A percentile compares a stretch with the other conserved stretches of the same genome.
phyloP scores from a whole-genome alignment of 1,140 invertebrate genomes.

The Drosophila tropicalis region DNA sequence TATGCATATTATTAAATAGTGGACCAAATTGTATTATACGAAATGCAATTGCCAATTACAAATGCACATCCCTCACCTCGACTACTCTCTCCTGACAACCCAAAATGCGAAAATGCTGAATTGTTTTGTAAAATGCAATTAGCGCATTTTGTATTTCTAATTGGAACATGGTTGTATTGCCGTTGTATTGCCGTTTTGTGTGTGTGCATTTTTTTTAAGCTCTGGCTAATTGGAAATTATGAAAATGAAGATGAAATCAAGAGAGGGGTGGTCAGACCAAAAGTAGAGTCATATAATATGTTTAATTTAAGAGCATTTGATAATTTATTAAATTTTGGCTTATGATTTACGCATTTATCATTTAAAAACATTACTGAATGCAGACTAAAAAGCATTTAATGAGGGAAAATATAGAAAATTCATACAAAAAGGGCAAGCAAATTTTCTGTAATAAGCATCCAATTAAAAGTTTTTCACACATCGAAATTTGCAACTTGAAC shows the following conservation, averaged over 20 bases:
- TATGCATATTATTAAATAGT: conserved; percentile 56
- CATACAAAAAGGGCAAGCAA: conserved; percentile 48
- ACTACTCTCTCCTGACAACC: background rate
- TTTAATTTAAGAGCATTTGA: conserved; percentile 8
- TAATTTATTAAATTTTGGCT: background rate
- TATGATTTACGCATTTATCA: conserved; percentile 17
- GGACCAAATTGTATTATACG: conserved; percentile 25
- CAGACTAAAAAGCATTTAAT: too few relatives aligned
- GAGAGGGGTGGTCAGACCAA: background rate
- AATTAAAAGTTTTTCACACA: conserved; percentile 77
- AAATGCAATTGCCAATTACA: conserved; percentile 60
- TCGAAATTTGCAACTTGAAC: conserved; percentile 50
- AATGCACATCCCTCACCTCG: conserved; percentile 52
- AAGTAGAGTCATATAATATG: background rate
- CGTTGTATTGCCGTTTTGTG: background rate
- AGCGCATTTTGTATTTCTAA: conserved; percentile 67
- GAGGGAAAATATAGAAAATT: too few relatives aligned
- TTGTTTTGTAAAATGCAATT: conserved; percentile 74
- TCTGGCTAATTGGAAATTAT: conserved; percentile 59
- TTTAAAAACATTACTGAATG: background rate
- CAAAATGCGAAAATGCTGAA: conserved; percentile 17
- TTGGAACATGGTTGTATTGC: conserved; percentile 37
- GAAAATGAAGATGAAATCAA: background rate
- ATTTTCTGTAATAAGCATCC: conserved; percentile 77
- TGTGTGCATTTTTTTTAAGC: conserved; percentile 30